Evolutionary conservation across 23 tunicate species (phyloP).

Genomic region (Trididemnum nubilum): DNA sequence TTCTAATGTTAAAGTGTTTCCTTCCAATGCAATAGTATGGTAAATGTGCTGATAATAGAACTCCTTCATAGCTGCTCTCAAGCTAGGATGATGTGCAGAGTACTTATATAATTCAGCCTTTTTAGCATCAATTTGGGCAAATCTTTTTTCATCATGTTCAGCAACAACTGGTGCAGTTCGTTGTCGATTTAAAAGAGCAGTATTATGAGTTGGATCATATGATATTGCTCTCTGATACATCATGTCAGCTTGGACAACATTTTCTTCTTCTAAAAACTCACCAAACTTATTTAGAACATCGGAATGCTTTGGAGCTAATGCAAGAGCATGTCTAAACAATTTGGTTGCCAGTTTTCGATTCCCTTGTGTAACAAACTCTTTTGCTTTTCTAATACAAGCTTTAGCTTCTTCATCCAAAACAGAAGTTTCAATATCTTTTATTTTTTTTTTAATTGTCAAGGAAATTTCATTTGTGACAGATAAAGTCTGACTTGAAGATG

Average conservation of each 20-base stretch:
- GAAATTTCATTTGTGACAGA: slow-evolving; percentile 7
- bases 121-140: slow-evolving; percentile 65
- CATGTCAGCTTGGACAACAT: slow-evolving; percentile 84
- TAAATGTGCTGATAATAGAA: slow-evolving; percentile 89
- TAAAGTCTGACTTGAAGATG: not conserved
- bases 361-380: slow-evolving; percentile 47
- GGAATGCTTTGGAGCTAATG: slow-evolving; percentile 64
- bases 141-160: slow-evolving; percentile 63
- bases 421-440: not conserved
- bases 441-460: not conserved
- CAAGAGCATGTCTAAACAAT: slow-evolving; percentile 82
- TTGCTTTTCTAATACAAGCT: slow-evolving; percentile 74
- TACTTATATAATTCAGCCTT: slow-evolving; percentile 82
- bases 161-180: slow-evolving; percentile 86
- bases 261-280: slow-evolving; percentile 84
- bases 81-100: slow-evolving; percentile 74
- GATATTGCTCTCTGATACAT: slow-evolving; percentile 82
- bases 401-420: slow-evolving; percentile 61
- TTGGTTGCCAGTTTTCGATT: slow-evolving; percentile 80
- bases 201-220: slow-evolving; percentile 65
- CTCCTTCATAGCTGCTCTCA: slow-evolving; percentile 88
- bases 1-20: slow-evolving; percentile 76
- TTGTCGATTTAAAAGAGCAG: slow-evolving; percentile 75
- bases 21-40: slow-evolving; percentile 94
- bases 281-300: slow-evolving; percentile 84